These are phyloP conservation scores for Artibeus lituratus DNA, from an alignment of 2,797 vertebrate genomes.

Conservation along the genomic window DNA sequence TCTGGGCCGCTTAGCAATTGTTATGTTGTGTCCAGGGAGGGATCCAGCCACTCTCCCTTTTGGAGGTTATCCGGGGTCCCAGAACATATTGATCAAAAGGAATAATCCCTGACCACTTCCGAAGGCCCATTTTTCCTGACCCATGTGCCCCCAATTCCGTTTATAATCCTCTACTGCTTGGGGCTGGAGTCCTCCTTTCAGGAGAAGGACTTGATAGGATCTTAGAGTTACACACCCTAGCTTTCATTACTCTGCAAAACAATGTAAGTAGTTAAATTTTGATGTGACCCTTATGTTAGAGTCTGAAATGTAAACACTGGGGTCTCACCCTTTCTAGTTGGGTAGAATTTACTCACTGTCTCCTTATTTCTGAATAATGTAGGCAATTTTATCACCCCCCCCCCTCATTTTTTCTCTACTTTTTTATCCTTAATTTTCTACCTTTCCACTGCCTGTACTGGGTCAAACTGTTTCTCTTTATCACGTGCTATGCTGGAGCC, in stretches of 20 bases:
- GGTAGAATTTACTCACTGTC: not conserved
- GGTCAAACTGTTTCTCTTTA: not conserved
- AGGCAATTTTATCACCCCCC: not conserved
- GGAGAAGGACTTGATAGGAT: not conserved
- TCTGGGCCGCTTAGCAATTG: not conserved
- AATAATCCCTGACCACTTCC: constrained; percentile 4
- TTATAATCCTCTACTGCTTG: not conserved
- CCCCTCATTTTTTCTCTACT: not conserved
- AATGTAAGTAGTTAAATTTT: constrained; percentile 71
- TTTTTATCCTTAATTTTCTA: not conserved
- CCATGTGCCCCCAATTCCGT: not conserved
- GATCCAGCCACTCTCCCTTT: not conserved
- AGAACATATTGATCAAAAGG: constrained; percentile 17
- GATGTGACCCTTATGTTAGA: constrained; percentile 65
- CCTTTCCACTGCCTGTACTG: not conserved
- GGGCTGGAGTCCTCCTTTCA: not conserved
- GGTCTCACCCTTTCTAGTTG: not conserved
- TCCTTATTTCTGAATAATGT: not conserved
- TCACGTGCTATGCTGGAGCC: not conserved
- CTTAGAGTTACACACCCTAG: not conserved
- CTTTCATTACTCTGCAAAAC: not conserved
- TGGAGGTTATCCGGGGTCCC: not conserved
- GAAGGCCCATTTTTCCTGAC: constrained; percentile 28
- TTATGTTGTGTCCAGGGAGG: not conserved
- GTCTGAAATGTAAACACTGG: not conserved